Evolutionary conservation across 2,797 vertebrate species (phyloP).

Genomic region (Notoglanidium macrostoma): DNA sequence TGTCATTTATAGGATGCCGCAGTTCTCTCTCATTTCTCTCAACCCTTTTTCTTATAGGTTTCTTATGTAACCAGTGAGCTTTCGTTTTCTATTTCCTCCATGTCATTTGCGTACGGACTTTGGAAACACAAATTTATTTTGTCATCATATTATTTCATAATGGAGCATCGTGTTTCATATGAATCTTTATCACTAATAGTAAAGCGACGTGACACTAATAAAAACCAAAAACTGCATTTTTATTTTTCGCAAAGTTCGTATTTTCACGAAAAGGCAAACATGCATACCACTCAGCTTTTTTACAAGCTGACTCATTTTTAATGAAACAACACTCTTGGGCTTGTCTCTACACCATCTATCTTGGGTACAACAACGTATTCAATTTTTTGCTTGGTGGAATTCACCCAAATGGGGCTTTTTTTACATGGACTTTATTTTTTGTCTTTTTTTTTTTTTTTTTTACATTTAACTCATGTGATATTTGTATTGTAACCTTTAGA

Average conservation of each 20-base stretch:
- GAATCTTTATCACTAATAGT: not conserved
- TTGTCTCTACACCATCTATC: slow-evolving; percentile 73
- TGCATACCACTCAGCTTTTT: not conserved
- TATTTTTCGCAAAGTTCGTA: too few species aligned
- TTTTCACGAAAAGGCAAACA: not conserved
- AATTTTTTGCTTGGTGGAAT: slow-evolving; percentile 36
- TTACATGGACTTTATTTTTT: slow-evolving; percentile 16
- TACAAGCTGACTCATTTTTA: slow-evolving; percentile 43
- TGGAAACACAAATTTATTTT: not conserved
- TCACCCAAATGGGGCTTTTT: slow-evolving; percentile 38
- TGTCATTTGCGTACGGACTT: not conserved
- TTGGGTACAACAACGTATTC: slow-evolving; percentile 48
- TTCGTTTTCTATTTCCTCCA: not conserved
- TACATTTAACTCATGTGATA: not conserved
- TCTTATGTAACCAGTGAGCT: not conserved
- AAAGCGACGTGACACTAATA: too few species aligned
- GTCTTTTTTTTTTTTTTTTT: not conserved
- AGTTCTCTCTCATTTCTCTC: not conserved
- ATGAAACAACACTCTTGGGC: slow-evolving; percentile 23
- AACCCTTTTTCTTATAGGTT: not conserved
- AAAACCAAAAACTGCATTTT: not conserved
- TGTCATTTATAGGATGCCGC: not conserved
- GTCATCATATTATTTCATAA: not conserved
- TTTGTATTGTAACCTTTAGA: not conserved
- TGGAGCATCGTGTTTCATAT: not conserved